Base-by-base conservation (phyloP, 2,113 vertebrate genomes). In the Raja brachyura region DNA sequence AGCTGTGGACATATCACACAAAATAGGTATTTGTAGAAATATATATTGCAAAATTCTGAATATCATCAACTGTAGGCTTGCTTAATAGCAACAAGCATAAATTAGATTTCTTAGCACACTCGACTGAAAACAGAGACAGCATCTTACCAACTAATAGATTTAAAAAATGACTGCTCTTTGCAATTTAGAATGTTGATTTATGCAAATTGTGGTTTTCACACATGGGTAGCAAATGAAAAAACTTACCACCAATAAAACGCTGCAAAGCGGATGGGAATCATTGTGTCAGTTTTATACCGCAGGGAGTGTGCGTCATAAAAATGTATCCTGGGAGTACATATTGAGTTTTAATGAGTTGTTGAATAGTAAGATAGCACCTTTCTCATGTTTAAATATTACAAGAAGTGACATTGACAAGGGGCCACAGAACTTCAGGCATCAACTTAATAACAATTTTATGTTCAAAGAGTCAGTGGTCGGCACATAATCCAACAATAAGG, bases 401-500 rank as follows among this genome's bases (percentile, higher is more conserved):
- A 5, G 5, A 70, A 25, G 22, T 54, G 9, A 92, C 18, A 92
- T 73, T 73, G 66, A 33, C 39, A 73, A 48, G 11, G 31, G 31
- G 31, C 39, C 7, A 10, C 11, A 48, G 68, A 73, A 92, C 10
- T 25, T 48, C 39, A 92, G 68, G 90, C 39, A 92, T 25, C 39
- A 14, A 2, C 68, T 73, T 92, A 70, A 22, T 92, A 73, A 92
- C 66, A 92, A 39, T 92, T 73, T 54, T 92, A 92, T 11, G 66
- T 28, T 92, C 68, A 73, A 54, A 39, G 20, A 25, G 66, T 31
- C 90, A 92, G 22, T 73, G 90, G 66, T 54, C 73, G 66, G 66
- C 33, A 33, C 25, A 54, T 73, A 90, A 18, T 90, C 11, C 13
- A 90, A 85, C 81, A 33, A 77, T 33, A n/a, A 48, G 66, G 33